Percentiles rank a stretch among this genome's conserved stretches.
Evolutionary conservation across 2,113 vertebrate genomes (phyloP).

Genomic region (Peromyscus leucopus): DNA sequence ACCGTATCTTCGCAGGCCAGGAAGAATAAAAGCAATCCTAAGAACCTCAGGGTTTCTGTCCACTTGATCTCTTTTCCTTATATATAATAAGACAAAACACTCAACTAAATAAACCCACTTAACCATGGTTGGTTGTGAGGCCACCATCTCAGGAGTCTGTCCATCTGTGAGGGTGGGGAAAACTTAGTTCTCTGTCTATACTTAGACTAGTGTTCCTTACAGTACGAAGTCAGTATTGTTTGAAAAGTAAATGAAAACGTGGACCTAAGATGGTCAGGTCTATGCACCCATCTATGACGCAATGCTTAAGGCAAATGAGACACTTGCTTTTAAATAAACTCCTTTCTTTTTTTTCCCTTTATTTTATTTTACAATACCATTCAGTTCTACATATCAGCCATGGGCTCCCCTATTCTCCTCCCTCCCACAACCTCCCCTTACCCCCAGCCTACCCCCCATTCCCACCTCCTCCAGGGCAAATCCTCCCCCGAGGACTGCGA

Average conservation of each 20-base stretch:
- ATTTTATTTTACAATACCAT: too few species aligned
- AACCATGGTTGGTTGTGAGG: not conserved
- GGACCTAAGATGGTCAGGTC: not conserved
- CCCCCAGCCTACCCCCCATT: too few species aligned
- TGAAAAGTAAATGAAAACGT: not conserved
- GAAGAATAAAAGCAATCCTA: not conserved
- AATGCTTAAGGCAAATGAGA: not conserved
- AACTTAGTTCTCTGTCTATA: rapidly evolving
- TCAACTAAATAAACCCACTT: not conserved
- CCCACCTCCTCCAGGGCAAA: too few species aligned
- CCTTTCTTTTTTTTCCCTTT: not conserved
- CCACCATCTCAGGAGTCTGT: too few species aligned
- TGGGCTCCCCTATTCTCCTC: too few species aligned
- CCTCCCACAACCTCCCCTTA: too few species aligned
- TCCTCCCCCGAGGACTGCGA: too few species aligned
- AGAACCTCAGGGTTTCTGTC: not conserved
- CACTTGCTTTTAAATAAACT: not conserved
- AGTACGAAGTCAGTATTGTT: not conserved
- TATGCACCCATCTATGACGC: not conserved
- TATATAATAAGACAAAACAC: not conserved
- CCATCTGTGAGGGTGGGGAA: not conserved
- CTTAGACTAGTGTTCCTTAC: too few species aligned
- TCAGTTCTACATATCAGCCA: too few species aligned
- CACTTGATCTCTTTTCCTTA: not conserved
- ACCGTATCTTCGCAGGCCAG: not conserved